Evolutionary conservation across 2,888 invertebrate species (phyloP).

Genomic region (Brachyptera putata): DNA sequence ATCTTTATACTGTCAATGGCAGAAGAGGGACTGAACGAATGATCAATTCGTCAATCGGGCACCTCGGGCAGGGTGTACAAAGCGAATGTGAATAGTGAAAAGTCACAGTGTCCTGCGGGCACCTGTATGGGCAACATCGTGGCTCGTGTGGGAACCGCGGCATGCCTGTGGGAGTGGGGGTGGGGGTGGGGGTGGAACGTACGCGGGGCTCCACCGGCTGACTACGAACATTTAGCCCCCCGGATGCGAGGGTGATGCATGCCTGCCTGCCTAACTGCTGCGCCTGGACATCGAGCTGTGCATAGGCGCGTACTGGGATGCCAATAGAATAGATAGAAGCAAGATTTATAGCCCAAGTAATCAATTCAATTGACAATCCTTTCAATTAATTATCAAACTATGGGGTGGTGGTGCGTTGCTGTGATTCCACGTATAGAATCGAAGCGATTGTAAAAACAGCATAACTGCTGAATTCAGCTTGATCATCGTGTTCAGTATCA

Average conservation of each 20-base stretch:
- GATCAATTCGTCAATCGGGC: constrained; percentile 3
- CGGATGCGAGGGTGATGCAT: not conserved
- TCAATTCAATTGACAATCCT: constrained; percentile 21
- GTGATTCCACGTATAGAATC: constrained; percentile 7
- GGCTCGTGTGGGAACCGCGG: constrained; percentile 15
- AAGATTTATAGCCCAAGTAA: constrained; percentile 16
- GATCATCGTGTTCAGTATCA: constrained; percentile 7
- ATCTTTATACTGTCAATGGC: not conserved
- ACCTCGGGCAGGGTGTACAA: constrained; percentile 1
- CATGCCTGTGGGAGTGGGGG: constrained; percentile 4
- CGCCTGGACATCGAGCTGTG: no score
- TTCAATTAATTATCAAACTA: constrained; percentile 22
- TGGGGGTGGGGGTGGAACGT: no score
- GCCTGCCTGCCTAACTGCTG: not conserved
- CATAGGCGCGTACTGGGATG: not conserved
- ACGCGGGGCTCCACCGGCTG: no score
- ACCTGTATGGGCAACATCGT: constrained; percentile 3
- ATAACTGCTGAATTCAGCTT: constrained; percentile 6
- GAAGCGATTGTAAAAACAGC: constrained; percentile 7
- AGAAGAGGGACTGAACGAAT: not conserved
- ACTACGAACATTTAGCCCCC: not conserved
- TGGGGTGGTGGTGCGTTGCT: constrained; percentile 9
- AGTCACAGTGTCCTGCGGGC: constrained; percentile 14
- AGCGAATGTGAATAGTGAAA: constrained; percentile 4
- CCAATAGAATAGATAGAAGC: constrained; percentile 14